phyloP scores from a whole-genome alignment of 2,888 invertebrate species.

The Cybosia mesomella region DNA sequence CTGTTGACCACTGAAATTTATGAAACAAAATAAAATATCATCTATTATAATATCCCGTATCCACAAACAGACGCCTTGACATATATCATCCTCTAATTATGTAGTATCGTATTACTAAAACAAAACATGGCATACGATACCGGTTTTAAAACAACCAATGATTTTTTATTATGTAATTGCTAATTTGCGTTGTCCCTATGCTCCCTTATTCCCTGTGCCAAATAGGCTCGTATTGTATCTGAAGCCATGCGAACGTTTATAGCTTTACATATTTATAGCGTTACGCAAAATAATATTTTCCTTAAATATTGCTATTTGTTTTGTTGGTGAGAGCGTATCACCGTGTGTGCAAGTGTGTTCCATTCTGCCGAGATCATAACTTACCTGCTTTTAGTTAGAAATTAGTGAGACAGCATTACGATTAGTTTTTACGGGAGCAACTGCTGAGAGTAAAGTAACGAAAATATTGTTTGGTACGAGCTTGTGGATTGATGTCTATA shows the following conservation, averaged over 20 bases:
- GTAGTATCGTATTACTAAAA: constrained; percentile 62
- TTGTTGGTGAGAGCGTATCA: too few relatives aligned
- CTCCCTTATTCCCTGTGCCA: constrained; percentile 57
- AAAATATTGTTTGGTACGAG: too few relatives aligned
- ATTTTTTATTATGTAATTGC: constrained; percentile 81
- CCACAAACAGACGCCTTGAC: neutral
- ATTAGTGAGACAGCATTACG: too few relatives aligned
- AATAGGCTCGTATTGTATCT: neutral
- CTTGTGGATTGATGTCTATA: too few relatives aligned
- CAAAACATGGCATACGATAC: constrained; percentile 66
- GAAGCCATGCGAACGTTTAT: constrained; percentile 6
- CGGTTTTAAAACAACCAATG: constrained; percentile 70
- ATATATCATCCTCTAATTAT: constrained; percentile 39
- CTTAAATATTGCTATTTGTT: too few relatives aligned
- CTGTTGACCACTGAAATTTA: neutral
- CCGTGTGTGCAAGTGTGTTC: too few relatives aligned
- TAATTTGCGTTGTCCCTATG: constrained; percentile 74
- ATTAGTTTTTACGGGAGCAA: too few relatives aligned
- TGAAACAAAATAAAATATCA: neutral
- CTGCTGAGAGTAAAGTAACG: too few relatives aligned
- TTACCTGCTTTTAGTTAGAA: too few relatives aligned
- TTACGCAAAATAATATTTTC: too few relatives aligned
- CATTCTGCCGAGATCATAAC: too few relatives aligned
- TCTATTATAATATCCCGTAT: neutral
- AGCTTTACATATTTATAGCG: too few relatives aligned